phyloP scores from a whole-genome alignment of 2,113 vertebrate genomes.

The Vimba vimba region DNA sequence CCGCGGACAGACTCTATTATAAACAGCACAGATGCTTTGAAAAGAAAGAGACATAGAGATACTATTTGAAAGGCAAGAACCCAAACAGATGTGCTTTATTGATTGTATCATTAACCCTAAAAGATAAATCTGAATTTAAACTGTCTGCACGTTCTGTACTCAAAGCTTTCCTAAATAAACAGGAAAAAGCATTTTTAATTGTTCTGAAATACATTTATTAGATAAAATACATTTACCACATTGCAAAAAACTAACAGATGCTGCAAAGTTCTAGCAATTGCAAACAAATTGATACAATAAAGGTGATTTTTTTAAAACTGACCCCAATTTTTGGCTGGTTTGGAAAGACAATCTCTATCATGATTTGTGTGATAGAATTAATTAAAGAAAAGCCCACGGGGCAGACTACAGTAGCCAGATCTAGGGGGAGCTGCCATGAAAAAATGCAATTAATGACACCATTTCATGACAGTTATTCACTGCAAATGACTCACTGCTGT shows the following conservation, averaged over 20 bases:
- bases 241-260: slow-evolving; percentile 4
- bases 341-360: neutral
- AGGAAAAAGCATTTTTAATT: neutral
- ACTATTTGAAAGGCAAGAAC: neutral
- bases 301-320: neutral
- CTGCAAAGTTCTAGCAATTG: neutral
- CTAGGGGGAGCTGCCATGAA: neutral
- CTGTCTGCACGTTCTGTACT: neutral
- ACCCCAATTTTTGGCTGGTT: neutral
- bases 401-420: slow-evolving; percentile 29
- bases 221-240: neutral
- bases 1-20: slow-evolving; percentile 30
- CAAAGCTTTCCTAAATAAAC: neutral
- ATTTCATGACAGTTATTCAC: slow-evolving; percentile 4
- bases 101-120: neutral
- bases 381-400: slow-evolving; percentile 25
- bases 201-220: neutral
- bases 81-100: slow-evolving; percentile 10
- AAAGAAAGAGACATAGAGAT: slow-evolving; percentile 6
- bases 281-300: slow-evolving; percentile 1
- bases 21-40: slow-evolving; percentile 27
- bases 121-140: slow-evolving; percentile 2
- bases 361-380: slow-evolving; percentile 17
- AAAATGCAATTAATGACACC: slow-evolving; percentile 40
- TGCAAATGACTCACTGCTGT: neutral